Evolutionary conservation across 2,113 vertebrate species (phyloP), one percentile per base, ranked within the genome.

Genomic region (Echinops telfairi): DNA sequence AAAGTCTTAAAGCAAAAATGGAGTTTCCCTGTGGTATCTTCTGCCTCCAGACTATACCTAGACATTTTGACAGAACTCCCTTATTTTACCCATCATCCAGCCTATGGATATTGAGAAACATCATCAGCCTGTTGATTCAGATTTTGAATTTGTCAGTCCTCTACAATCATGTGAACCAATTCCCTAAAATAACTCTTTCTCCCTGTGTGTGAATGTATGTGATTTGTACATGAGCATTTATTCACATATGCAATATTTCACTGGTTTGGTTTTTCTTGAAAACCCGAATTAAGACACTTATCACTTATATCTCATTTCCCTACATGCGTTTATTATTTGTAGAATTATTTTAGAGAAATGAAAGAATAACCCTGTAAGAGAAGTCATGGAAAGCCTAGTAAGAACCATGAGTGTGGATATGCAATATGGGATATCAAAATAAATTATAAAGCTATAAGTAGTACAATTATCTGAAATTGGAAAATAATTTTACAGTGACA

Each of bases 361-460:
- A 36, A 80, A 94, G 83, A 83, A n/a, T 76, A 75, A 88, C 60
- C 80, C 87, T 88, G 36, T 0, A 38, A 83, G 43, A 91, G 66
- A 88, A 90, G 11, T 6, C 40, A 95, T 15, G 4, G 78, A 91
- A 81, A 84, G n/a, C 1, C 75, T 25, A 19, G 84, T 93, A 88
- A n/a, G 19, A 31, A 53, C 31, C 22, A 53, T 17, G 62, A 78
- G 62, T 0, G 4, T 79, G n/a, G 12, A 31, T 22, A 79, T 73
- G 23, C 17, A 40, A 20, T 85, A 29, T 25, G 11, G 89, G 27
- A 83, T 73, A 62, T 47, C 79, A 77, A 33, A 53, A 83, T 80
- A 90, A 75, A 76, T 80, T 31, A 64, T 77, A 86, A 93, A 94
- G 33, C 36, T 90, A 22, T 71, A 94, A 86, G 60, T 83, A 94